Conservation (phyloP, 1,140 invertebrate genomes). For the Battus philenor region DNA sequence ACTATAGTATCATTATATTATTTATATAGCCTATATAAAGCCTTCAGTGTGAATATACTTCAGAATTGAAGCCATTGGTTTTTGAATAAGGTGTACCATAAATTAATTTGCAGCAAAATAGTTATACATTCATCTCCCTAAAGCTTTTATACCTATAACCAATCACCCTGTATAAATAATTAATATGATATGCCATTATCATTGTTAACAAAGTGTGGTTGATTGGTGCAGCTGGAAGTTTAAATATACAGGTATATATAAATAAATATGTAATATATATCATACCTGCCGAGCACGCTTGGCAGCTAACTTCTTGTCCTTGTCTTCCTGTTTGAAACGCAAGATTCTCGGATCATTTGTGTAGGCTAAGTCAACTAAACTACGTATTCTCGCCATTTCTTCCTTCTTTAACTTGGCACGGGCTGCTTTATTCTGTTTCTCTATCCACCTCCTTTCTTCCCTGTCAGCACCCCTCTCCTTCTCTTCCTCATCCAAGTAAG, state of each 20-base stretch:
- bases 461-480: constrained; percentile 98
- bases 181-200: too few species aligned
- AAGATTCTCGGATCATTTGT: constrained; percentile 94
- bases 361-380: constrained; percentile 95
- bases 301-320: constrained; percentile 90
- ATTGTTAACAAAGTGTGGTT: too few species aligned
- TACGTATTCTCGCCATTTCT: constrained; percentile 93
- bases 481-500: constrained; percentile 99
- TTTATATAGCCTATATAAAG: too few species aligned
- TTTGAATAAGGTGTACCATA: too few species aligned
- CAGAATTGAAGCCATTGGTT: too few species aligned
- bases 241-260: not conserved
- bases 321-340: constrained; percentile 95
- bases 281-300: constrained; percentile 90
- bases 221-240: too few species aligned
- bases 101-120: too few species aligned
- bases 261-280: constrained; percentile 14
- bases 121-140: too few species aligned
- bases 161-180: too few species aligned
- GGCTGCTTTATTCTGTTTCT: constrained; percentile 97
- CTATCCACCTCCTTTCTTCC: constrained; percentile 97
- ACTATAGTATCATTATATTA: too few species aligned
- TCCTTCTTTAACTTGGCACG: constrained; percentile 96
- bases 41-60: too few species aligned
- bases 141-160: too few species aligned